These are phyloP conservation scores for Enteromius paludinosus DNA, from an alignment of 2,797 vertebrate species.

Conservation along the genomic window DNA sequence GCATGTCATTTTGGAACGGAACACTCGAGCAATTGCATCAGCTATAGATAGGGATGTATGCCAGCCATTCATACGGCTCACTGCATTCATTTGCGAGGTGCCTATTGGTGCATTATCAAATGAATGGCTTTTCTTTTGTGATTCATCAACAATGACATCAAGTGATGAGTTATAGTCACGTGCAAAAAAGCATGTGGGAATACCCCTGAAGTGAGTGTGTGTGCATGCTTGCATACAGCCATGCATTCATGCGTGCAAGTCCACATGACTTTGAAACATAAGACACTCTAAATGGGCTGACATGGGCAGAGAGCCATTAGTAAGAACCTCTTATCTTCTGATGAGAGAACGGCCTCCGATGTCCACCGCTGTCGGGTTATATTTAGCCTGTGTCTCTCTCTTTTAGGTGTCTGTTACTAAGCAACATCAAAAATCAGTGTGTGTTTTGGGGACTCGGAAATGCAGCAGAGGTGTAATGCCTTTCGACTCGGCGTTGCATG, in stretches of 20 bases:
- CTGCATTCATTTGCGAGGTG: background rate
- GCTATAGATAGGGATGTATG: background rate
- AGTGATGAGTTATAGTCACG: slow-evolving; percentile 7
- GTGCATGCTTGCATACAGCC: background rate
- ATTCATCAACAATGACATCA: slow-evolving; percentile 4
- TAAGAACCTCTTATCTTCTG: slow-evolving; percentile 49
- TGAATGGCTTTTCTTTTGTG: slow-evolving; percentile 20
- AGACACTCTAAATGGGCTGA: slow-evolving; percentile 37
- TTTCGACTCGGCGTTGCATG: slow-evolving; percentile 41
- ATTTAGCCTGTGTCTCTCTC: slow-evolving; percentile 59
- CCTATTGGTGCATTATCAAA: background rate
- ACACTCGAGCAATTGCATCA: slow-evolving; percentile 8
- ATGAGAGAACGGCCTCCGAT: slow-evolving; percentile 49
- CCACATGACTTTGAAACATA: slow-evolving; percentile 46
- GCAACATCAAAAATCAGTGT: slow-evolving; percentile 66
- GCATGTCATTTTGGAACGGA: background rate
- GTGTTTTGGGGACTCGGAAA: slow-evolving; percentile 55
- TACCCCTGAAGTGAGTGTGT: slow-evolving; percentile 16
- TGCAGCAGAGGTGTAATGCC: slow-evolving; percentile 57
- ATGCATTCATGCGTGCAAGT: background rate
- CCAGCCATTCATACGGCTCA: background rate
- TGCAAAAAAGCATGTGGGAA: slow-evolving; percentile 42
- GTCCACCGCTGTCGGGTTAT: slow-evolving; percentile 47
- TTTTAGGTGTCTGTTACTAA: slow-evolving; percentile 64
- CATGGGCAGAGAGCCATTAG: slow-evolving; percentile 38